Evolutionary conservation across 2,888 invertebrate genomes (phyloP).

Genomic region (Crematogaster levior): DNA sequence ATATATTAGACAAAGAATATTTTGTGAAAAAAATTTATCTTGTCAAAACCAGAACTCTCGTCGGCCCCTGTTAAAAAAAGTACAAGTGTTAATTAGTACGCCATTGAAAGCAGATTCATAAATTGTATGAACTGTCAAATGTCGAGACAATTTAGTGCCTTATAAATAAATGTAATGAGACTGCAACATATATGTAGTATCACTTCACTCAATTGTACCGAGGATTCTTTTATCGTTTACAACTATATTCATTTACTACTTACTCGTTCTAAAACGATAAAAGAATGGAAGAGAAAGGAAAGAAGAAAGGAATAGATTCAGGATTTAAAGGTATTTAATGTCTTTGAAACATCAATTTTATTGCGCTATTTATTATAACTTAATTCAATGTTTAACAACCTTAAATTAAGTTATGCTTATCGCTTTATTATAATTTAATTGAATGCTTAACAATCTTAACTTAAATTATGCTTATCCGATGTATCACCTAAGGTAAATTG

Average conservation of each 20-base stretch:
- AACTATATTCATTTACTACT: too few species aligned
- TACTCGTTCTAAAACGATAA: too few species aligned
- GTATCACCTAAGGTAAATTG: constrained; percentile 65
- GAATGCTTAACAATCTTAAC: constrained; percentile 69
- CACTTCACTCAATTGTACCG: background rate
- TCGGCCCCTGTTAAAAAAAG: background rate
- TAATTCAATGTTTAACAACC: constrained; percentile 63
- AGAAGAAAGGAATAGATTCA: background rate
- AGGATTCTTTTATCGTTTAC: too few species aligned
- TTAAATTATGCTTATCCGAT: constrained; percentile 76
- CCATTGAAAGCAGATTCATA: constrained; percentile 8
- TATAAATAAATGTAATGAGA: constrained; percentile 46
- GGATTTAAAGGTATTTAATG: background rate
- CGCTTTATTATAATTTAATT: constrained; percentile 62
- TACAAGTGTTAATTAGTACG: background rate
- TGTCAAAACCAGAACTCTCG: background rate
- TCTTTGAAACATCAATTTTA: background rate
- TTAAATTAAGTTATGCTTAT: constrained; percentile 77
- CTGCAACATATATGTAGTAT: constrained; percentile 2
- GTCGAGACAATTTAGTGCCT: constrained; percentile 26
- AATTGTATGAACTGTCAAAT: constrained; percentile 30
- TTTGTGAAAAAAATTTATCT: constrained; percentile 2
- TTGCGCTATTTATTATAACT: constrained; percentile 51
- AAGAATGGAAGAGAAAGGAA: background rate
- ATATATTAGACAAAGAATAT: constrained; percentile 8